Conservation (phyloP, 64 coral and sea anemone genomes). For the Stylophora pistillata region DNA sequence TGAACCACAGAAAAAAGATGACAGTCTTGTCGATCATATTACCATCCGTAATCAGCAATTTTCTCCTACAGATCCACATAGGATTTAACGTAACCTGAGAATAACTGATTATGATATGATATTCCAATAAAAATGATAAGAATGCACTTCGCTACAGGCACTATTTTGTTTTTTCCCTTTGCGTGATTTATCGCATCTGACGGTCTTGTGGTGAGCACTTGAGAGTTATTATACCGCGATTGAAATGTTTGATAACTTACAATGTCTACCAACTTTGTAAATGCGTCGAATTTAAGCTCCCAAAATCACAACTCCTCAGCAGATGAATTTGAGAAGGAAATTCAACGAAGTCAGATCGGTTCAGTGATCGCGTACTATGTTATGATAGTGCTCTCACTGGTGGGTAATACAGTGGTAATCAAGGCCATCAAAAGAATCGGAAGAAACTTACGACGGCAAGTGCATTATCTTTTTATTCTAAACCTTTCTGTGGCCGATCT, state of each 20-base stretch:
- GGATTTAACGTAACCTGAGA: too few species aligned
- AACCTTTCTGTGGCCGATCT: constrained; percentile 31
- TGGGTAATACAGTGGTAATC: not conserved
- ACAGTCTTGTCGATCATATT: too few species aligned
- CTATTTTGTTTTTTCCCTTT: too few species aligned
- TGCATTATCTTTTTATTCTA: constrained; percentile 22
- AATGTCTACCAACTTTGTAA: not conserved
- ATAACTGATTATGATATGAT: too few species aligned
- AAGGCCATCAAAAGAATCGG: not conserved
- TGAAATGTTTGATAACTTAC: not conserved
- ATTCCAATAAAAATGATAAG: too few species aligned
- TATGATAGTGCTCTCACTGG: not conserved
- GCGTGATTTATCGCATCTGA: too few species aligned
- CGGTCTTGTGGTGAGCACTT: too few species aligned
- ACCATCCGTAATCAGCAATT: too few species aligned
- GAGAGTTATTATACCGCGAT: too few species aligned
- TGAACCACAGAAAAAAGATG: too few species aligned
- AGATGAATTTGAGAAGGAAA: not conserved
- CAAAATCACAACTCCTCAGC: not conserved
- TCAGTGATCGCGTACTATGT: not conserved
- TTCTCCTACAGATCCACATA: too few species aligned
- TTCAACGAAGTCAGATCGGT: not conserved
- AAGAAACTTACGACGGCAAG: not conserved
- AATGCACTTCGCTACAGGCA: too few species aligned
- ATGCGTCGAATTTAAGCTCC: not conserved